These are phyloP conservation scores for Leptopilina drosophilae DNA, from an alignment of 2,888 invertebrate genomes.

Conservation along the genomic window DNA sequence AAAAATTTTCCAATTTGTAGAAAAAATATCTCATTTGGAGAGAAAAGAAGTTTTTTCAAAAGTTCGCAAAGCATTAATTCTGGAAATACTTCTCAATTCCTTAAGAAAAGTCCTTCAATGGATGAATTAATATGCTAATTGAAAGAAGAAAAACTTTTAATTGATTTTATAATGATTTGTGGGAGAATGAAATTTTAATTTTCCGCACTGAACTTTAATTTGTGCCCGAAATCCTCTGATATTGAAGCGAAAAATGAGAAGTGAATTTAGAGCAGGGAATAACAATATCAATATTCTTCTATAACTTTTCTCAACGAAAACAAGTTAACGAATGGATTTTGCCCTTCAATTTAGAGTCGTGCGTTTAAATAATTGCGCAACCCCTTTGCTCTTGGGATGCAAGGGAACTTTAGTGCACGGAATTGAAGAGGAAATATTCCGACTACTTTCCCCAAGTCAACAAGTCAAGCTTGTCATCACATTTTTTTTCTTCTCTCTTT, in stretches of 20 bases:
- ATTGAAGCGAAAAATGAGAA: no score
- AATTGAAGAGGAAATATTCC: conserved; percentile 28
- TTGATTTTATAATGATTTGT: no score
- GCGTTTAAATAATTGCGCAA: conserved; percentile 38
- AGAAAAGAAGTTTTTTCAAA: no score
- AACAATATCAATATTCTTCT: conserved; percentile 32
- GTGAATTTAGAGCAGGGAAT: not conserved
- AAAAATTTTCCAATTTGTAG: no score
- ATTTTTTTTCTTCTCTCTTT: conserved; percentile 6
- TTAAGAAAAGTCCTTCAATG: not conserved
- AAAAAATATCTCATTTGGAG: no score
- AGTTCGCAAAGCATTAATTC: no score
- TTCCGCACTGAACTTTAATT: not conserved
- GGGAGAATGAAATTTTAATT: no score
- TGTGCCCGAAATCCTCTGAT: not conserved
- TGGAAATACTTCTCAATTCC: no score
- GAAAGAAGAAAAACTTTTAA: not conserved
- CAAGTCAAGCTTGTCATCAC: conserved; percentile 21
- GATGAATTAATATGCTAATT: not conserved
- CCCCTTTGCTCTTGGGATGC: not conserved
- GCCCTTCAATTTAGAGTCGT: conserved; percentile 25
- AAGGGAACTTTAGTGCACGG: not conserved
- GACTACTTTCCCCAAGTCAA: conserved; percentile 37
- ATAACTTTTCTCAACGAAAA: conserved; percentile 37
- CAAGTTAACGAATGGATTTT: conserved; percentile 37